phyloP scores from a whole-genome alignment of 2,888 invertebrate genomes.

The Fragum sueziense region DNA sequence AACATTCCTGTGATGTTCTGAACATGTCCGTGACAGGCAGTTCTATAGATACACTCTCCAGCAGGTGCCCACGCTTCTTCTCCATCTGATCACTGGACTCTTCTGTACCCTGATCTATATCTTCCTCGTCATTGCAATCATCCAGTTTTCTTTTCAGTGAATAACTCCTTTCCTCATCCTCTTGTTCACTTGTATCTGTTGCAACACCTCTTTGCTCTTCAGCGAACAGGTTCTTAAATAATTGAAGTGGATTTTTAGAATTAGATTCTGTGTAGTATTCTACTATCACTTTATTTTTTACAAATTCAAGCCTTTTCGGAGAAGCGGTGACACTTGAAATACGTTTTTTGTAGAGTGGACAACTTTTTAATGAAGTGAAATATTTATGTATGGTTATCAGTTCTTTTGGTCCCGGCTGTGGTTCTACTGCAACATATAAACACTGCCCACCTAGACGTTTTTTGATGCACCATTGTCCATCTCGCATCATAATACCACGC shows the following conservation, averaged over 20 bases:
- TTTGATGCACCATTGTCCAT: not conserved
- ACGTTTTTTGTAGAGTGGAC: slow-evolving; percentile 2
- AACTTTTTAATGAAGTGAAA: slow-evolving; percentile 17
- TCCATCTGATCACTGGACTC: not conserved
- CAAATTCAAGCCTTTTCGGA: not conserved
- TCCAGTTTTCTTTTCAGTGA: not conserved
- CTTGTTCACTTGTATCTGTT: too few relatives aligned
- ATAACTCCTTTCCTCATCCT: not conserved
- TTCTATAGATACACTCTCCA: not conserved
- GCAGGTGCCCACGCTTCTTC: not conserved
- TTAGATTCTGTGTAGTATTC: slow-evolving; percentile 2
- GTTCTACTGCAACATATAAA: not conserved
- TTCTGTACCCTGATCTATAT: not conserved
- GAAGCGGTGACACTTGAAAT: not conserved
- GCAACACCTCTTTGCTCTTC: too few relatives aligned
- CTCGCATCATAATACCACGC: not conserved
- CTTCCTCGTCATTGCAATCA: not conserved
- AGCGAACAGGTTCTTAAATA: too few relatives aligned
- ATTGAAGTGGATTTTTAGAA: too few relatives aligned
- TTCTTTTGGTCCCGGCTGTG: slow-evolving; percentile 9
- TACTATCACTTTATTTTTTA: not conserved
- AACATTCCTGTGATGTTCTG: not conserved
- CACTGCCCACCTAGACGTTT: not conserved
- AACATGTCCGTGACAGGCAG: not conserved
- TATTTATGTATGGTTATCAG: slow-evolving; percentile 17